Evolutionary conservation across 2,888 invertebrate species (phyloP).

Genomic region (Patella pellucida): DNA sequence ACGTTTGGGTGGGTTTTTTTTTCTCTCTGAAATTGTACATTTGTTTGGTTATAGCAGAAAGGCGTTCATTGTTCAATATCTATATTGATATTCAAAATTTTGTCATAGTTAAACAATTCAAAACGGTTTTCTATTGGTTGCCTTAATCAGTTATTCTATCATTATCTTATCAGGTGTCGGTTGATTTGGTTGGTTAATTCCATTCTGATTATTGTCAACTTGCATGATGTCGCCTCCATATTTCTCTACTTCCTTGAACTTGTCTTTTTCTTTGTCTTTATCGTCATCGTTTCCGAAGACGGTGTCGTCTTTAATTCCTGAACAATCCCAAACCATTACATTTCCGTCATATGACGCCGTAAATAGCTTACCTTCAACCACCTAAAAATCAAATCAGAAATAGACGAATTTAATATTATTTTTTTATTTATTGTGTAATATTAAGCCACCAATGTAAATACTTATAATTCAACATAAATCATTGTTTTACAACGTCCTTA

Average conservation of each 20-base stretch:
- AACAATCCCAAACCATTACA: constrained; percentile 70
- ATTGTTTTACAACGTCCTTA: no score
- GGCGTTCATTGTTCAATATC: no score
- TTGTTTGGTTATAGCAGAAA: no score
- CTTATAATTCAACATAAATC: no score
- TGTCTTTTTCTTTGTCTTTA: constrained; percentile 46
- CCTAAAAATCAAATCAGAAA: constrained; percentile 47
- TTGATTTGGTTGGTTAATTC: constrained; percentile 33
- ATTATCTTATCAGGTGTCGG: constrained; percentile 49
- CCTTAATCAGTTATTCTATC: constrained; percentile 47
- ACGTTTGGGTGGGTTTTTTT: no score
- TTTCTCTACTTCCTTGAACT: constrained; percentile 48
- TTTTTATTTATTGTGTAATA: no score
- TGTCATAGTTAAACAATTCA: no score
- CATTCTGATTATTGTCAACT: constrained; percentile 48
- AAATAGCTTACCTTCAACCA: constrained; percentile 70
- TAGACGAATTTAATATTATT: background rate
- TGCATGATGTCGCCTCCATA: constrained; percentile 44
- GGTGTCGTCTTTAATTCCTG: constrained; percentile 58
- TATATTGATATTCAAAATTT: no score
- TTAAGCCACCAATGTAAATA: no score
- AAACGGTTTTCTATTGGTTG: background rate
- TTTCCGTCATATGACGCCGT: constrained; percentile 72
- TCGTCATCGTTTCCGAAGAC: constrained; percentile 47
- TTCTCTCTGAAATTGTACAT: no score